These are phyloP conservation scores for Metellina segmentata DNA, from an alignment of 2,888 invertebrate genomes.

Conservation along the genomic window DNA sequence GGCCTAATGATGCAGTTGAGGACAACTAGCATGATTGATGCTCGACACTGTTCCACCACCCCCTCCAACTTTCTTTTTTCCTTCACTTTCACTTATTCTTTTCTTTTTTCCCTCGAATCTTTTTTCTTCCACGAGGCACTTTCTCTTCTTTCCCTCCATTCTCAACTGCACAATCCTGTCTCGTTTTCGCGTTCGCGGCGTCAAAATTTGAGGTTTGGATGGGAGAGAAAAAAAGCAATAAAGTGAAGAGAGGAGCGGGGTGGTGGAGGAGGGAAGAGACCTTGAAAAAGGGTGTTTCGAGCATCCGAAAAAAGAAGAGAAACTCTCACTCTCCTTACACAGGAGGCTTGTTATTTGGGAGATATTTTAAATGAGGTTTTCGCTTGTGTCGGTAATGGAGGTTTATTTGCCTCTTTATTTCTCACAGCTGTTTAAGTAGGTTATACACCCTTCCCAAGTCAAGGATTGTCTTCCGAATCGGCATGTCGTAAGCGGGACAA, in stretches of 20 bases:
- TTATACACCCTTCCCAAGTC: constrained; percentile 60
- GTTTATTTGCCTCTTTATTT: constrained; percentile 28
- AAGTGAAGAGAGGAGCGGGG: constrained; percentile 5
- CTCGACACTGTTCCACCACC: constrained; percentile 33
- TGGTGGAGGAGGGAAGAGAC: constrained; percentile 26
- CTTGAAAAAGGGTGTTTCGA: constrained; percentile 61
- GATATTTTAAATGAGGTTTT: constrained; percentile 57
- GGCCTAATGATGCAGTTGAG: constrained; percentile 74
- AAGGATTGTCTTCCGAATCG: neutral
- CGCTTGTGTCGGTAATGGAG: no score
- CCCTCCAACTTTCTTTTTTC: neutral
- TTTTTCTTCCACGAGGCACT: constrained; percentile 35
- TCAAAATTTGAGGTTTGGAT: constrained; percentile 60
- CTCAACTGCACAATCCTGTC: neutral
- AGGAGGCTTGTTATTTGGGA: constrained; percentile 59
- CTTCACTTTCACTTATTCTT: constrained; percentile 14
- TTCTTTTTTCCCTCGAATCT: constrained; percentile 1
- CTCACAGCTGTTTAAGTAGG: constrained; percentile 50
- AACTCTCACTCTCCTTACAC: constrained; percentile 9
- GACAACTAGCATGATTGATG: constrained; percentile 75
- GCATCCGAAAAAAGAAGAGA: constrained; percentile 3
- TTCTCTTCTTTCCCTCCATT: constrained; percentile 22
- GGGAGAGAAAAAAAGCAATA: constrained; percentile 15
- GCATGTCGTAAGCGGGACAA: no score
- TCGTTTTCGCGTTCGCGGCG: constrained; percentile 38